Evolutionary conservation across 2,113 vertebrate genomes (phyloP), one percentile per base, ranked within the genome.

Genomic region (Scomber colias): DNA sequence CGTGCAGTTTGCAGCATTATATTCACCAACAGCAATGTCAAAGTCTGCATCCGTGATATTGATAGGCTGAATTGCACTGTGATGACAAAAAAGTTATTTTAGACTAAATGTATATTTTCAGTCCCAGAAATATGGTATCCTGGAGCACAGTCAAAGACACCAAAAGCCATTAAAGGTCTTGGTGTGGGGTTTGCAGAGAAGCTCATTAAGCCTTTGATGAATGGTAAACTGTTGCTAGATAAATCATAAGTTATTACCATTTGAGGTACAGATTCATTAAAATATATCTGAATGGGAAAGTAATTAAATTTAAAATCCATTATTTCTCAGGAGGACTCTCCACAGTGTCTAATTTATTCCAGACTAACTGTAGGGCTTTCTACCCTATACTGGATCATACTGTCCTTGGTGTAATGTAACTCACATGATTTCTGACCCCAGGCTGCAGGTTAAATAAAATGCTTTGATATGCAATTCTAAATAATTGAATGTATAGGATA

Each of bases 371-470:
- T 5, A 11, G 3, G 10, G 16, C 48, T 31, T 44, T 13, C 14
- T 19, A 21, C n/a, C 40, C 19, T 11, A 7, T 7, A 21, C 12
- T 44, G 35, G 2, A 16, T 17, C 14, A 6, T 21, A 9, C 30
- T 51, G 72, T 51, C 72, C 86, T 87, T 83, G 89, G 75, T 77
- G 44, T 62, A 57, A 66, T 61, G 60, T 50, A 71, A 64, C 78
- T 57, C 62, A 31, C 49, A 27, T 31, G 66, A 12, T 30, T 63
- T 17, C 50, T 65, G 60, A 81, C 67, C 79, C 46, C 21, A 24
- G 60, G 50, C 14, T 61, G 69, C 51, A 48, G 67, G 49, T 64
- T 71, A 24, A 56, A 66, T 70, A 56, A 77, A 79, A 71, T 60
- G 55, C 48, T 67, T 74, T 70, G n/a, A 79, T 65, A 50, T 74